A percentile compares a stretch with the other conserved stretches of the same genome.
These are phyloP conservation scores for Mycteria americana DNA, from an alignment of 2,797 vertebrate species.

Conservation along the genomic window DNA sequence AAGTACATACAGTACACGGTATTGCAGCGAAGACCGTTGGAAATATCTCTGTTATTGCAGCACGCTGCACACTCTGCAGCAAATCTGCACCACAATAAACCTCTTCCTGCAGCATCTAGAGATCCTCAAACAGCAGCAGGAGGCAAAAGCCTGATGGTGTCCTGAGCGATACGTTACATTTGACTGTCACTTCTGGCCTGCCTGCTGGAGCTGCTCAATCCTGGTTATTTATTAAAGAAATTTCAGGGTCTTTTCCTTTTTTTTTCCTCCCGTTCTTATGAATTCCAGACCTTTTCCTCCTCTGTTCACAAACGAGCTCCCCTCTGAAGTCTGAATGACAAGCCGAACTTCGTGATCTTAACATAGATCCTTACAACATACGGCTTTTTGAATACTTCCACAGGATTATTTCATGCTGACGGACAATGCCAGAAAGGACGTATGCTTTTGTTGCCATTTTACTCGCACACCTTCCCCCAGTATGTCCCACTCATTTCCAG, in stretches of 20 bases:
- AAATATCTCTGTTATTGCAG: slow-evolving; percentile 51
- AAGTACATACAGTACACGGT: slow-evolving; percentile 41
- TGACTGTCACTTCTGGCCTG: slow-evolving; percentile 13
- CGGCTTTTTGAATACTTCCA: background rate
- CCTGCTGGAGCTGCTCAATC: background rate
- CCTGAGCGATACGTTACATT: background rate
- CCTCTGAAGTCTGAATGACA: slow-evolving; percentile 38
- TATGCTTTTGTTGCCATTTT: background rate
- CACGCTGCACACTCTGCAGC: slow-evolving; percentile 49
- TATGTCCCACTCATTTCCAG: background rate
- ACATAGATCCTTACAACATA: background rate
- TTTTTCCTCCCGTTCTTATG: background rate
- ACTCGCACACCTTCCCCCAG: background rate
- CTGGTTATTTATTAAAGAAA: background rate
- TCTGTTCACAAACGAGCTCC: background rate
- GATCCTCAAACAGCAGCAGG: slow-evolving; percentile 16
- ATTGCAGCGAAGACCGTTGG: slow-evolving; percentile 24
- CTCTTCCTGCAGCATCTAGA: slow-evolving; percentile 41
- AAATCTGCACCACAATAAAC: slow-evolving; percentile 54
- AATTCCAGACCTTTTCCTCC: slow-evolving; percentile 43
- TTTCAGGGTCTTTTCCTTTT: background rate
- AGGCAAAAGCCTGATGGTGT: slow-evolving; percentile 26
- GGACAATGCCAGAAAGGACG: background rate
- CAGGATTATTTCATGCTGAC: background rate
- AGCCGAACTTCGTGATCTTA: slow-evolving; percentile 20